Conservation (phyloP, 37 sponge, comb jelly and placozoan genomes). For the Tethya wilhelma region DNA sequence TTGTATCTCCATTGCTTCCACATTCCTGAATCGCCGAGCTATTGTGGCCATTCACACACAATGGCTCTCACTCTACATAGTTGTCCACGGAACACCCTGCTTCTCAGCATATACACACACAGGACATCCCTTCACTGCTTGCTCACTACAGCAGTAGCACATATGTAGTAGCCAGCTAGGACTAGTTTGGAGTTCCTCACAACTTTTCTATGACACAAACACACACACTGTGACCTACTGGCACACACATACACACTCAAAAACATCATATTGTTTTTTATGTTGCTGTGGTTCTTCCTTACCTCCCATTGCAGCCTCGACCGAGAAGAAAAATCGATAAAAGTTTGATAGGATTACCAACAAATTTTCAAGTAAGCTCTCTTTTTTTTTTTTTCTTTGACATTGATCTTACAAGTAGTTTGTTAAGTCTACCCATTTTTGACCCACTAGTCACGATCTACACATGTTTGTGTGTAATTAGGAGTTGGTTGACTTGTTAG, state of each 20-base stretch:
- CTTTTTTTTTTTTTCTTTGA: neutral
- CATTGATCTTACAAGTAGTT: constrained; percentile 9
- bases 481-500: too few species aligned
- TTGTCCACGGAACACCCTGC: too few species aligned
- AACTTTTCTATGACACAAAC: neutral
- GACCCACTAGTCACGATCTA: neutral
- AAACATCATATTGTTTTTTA: too few species aligned
- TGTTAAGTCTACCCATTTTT: neutral
- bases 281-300: too few species aligned
- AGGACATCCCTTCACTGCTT: neutral
- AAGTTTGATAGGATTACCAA: constrained; percentile 77
- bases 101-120: neutral
- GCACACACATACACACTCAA: constrained; percentile 8
- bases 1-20: too few species aligned
- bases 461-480: neutral
- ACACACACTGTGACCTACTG: neutral
- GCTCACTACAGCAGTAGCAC: neutral
- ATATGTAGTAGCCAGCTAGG: neutral
- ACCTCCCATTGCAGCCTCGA: constrained; percentile 24
- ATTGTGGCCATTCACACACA: too few species aligned
- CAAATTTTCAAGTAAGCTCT: constrained; percentile 74
- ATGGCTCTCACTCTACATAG: too few species aligned
- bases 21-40: too few species aligned
- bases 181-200: neutral
- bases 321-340: constrained; percentile 64